Base-by-base conservation (phyloP, 2,113 vertebrate species). In the Zapornia atra region DNA sequence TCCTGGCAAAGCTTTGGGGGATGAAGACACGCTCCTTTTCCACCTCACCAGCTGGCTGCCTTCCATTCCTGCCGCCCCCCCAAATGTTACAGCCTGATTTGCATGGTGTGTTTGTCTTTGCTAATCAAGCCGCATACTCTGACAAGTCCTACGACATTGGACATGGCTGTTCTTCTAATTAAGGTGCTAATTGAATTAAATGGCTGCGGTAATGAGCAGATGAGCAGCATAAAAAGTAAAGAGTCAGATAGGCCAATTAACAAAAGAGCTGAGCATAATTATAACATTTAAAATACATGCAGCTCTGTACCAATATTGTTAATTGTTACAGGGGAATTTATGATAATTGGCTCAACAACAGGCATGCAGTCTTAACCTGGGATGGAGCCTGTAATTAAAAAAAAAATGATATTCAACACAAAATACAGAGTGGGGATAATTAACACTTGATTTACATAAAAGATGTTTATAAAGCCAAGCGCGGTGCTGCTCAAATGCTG, bases 181-280 rank as follows among this genome's bases (percentile, higher is more conserved):
- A 99, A 98, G 98, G 98, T 97, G 98, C 99, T 99, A 99, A 99
- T 99, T 99, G 99, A 99, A 99, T 99, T 99, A 99, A 99, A 99
- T 99, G 98, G 98, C 99, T 98, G 98, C 94, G 89, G 98, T 99
- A 99, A 99, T 99, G 99, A 99, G 99, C 98, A 99, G 98, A 99
- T 97, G 98, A 98, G 98, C 98, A 94, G 98, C 98, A 99, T 99
- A 99, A 99, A 99, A 99, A 99, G 98, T 99, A 99, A 98, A 99
- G 98, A 99, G 99, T 99, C 99, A 99, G 99, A 99, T 99, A 98
- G 98, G 98, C 99, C 99, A 99, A 99, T 99, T 99, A 99, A 99
- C 99, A 99, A 98, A 99, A 98, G 98, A 98, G 98, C 98, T 94
- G 96, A 98, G 99, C 98, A 99, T 99, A 99, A 99, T 99, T 99